Conservation (phyloP, 2,888 invertebrate genomes). For the Callimorpha dominula region DNA sequence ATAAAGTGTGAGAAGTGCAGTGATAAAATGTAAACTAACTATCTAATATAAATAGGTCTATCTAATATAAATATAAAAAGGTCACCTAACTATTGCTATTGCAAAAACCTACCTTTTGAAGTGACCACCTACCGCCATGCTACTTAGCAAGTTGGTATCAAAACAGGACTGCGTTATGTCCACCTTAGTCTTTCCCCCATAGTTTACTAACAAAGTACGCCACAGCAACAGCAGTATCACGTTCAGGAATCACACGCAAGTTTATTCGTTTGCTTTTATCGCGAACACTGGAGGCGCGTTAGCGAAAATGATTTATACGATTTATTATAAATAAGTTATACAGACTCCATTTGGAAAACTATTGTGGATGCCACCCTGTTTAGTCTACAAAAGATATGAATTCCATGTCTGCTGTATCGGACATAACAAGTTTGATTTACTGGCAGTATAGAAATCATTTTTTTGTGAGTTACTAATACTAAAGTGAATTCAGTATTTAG, state of each 20-base stretch:
- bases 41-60: too few species aligned
- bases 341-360: constrained; percentile 76
- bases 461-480: neutral
- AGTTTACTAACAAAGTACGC: constrained; percentile 55
- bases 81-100: too few species aligned
- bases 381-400: constrained; percentile 60
- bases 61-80: too few species aligned
- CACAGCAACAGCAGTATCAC: constrained; percentile 72
- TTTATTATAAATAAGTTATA: constrained; percentile 86
- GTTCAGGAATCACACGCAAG: constrained; percentile 81
- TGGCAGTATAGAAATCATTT: neutral
- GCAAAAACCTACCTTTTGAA: too few species aligned
- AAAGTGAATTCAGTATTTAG: neutral
- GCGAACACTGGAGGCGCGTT: constrained; percentile 73
- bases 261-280: constrained; percentile 85
- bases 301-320: constrained; percentile 84
- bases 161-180: constrained; percentile 17
- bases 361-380: constrained; percentile 60
- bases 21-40: too few species aligned
- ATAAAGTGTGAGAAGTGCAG: too few species aligned
- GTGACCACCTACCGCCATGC: neutral
- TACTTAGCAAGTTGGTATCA: neutral
- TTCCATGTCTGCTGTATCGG: constrained; percentile 35
- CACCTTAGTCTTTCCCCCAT: constrained; percentile 47
- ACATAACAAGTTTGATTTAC: constrained; percentile 9